phyloP scores from a whole-genome alignment of 2,888 invertebrate genomes.

The Drosophila subquinaria region DNA sequence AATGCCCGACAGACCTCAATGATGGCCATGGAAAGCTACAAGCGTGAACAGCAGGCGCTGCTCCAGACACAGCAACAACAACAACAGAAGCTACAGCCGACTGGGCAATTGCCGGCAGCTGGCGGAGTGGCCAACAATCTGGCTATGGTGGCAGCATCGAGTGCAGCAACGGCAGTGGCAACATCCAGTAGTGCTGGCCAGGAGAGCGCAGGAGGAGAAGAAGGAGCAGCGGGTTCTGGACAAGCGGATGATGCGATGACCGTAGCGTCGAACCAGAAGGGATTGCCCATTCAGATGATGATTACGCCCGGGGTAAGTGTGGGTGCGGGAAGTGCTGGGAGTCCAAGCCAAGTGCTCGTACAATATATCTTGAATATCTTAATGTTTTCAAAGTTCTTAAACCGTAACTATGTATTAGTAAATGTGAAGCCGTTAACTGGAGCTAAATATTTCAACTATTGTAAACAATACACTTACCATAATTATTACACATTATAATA shows the following conservation, averaged over 20 bases:
- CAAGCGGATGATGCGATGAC: constrained; percentile 66
- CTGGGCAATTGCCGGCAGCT: constrained; percentile 29
- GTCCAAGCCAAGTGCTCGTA: constrained; percentile 53
- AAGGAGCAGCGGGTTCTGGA: constrained; percentile 32
- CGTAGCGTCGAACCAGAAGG: constrained; percentile 62
- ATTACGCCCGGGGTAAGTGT: constrained; percentile 86
- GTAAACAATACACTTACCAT: constrained; percentile 49
- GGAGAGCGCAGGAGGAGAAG: constrained; percentile 29
- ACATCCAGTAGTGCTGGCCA: constrained; percentile 56
- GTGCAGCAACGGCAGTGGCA: constrained; percentile 71
- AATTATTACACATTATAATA: neutral
- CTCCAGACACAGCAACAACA: constrained; percentile 69
- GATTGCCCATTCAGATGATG: constrained; percentile 85
- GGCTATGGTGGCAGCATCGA: constrained; percentile 70
- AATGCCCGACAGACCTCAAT: constrained; percentile 84
- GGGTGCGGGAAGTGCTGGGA: constrained; percentile 32
- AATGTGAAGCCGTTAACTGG: constrained; percentile 80
- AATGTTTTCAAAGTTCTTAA: constrained; percentile 80
- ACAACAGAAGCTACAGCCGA: constrained; percentile 23
- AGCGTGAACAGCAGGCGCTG: constrained; percentile 81
- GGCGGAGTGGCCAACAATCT: constrained; percentile 66
- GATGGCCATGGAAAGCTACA: constrained; percentile 85
- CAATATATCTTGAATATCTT: constrained; percentile 74
- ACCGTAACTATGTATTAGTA: constrained; percentile 75
- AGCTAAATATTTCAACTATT: constrained; percentile 63